Base-by-base conservation (phyloP, 2,113 vertebrate genomes). In the Centrocercus urophasianus region DNA sequence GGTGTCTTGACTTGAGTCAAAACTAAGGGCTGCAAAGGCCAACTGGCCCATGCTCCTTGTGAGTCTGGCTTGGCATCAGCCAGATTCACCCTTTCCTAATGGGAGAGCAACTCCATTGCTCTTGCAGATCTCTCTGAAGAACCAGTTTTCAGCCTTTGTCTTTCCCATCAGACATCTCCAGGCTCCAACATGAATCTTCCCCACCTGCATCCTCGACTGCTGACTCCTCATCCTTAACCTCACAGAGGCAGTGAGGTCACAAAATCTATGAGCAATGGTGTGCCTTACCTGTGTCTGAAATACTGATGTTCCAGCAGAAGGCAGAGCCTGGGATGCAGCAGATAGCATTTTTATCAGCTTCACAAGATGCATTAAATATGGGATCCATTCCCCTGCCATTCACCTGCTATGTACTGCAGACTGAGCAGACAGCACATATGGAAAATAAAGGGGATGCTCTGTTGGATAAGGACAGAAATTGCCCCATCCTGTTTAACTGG, bases 181-280 rank as follows among this genome's bases (percentile, higher is more conserved):
- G 25, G 7, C 13, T 76, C 54, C 40, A 73, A 63, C 34, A 15
- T 21, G 25, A 57, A 61, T 42, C 10, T 82, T 59, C 32, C 7
- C 16, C 30, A 30, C 8, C 48, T 45, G 50, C 59, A 90, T 24
- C n/a, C 67, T 43, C 32, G 57, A 43, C 13, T n/a, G n/a, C 43
- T 3, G 3, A 65, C 48, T 90, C 43, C 54, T 52, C 7, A 1
- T 40, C 63, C 42, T 72, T 28, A 52, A 4, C 5, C 36, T 11
- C 2, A 1, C 30, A 48, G 64, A 40, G 7, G 59, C 1, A 0
- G 13, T 43, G 67, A 81, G 34, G 70, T 60, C 57, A 72, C 0
- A 0, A 70, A 90, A 73, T 54, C 30, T 73, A 52, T 47, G 48
- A 57, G 25, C 0, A 0, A 57, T 1, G 11, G 28, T 65, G 34